Percentiles rank a stretch among this genome's conserved stretches.
phyloP scores from a whole-genome alignment of 92 coral and sea anemone genomes.

The Epizoanthus rinbou region DNA sequence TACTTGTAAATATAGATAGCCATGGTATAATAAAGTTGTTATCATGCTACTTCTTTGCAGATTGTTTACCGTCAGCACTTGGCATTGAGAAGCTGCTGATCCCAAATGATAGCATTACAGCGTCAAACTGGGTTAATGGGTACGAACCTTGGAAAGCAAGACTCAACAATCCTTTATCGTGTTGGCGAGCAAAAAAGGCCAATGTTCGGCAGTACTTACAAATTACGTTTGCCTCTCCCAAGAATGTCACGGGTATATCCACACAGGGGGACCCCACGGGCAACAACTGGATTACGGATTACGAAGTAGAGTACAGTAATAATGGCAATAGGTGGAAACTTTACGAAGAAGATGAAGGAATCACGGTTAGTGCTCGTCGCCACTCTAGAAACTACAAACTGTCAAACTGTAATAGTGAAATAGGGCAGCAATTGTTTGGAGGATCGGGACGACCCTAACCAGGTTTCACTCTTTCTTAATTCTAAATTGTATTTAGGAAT shows the following conservation, averaged over 20 bases:
- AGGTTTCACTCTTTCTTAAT: too few species aligned
- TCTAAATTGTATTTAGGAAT: too few species aligned
- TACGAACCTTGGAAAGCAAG: conserved; percentile 23
- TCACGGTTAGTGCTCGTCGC: background rate
- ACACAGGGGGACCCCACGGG: conserved; percentile 45
- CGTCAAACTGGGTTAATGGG: conserved; percentile 13
- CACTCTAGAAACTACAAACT: too few species aligned
- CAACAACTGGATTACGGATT: conserved; percentile 25
- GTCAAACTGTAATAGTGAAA: too few species aligned
- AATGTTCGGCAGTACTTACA: background rate
- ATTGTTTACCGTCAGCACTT: background rate
- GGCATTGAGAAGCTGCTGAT: background rate
- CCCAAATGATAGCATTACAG: conserved; percentile 3
- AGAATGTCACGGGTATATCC: conserved; percentile 21
- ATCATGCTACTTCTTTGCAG: background rate
- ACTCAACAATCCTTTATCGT: conserved; percentile 23
- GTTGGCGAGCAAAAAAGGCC: conserved; percentile 21
- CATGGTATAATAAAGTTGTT: too few species aligned
- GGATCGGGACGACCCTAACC: too few species aligned
- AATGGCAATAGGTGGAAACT: background rate
- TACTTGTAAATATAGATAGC: too few species aligned
- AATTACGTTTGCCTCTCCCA: conserved; percentile 16
- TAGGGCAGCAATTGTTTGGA: too few species aligned
- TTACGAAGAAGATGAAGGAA: conserved; percentile 3
- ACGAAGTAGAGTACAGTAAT: conserved; percentile 14